Evolutionary conservation across 2,113 vertebrate species (phyloP).

Genomic region (Tragulus kanchil): DNA sequence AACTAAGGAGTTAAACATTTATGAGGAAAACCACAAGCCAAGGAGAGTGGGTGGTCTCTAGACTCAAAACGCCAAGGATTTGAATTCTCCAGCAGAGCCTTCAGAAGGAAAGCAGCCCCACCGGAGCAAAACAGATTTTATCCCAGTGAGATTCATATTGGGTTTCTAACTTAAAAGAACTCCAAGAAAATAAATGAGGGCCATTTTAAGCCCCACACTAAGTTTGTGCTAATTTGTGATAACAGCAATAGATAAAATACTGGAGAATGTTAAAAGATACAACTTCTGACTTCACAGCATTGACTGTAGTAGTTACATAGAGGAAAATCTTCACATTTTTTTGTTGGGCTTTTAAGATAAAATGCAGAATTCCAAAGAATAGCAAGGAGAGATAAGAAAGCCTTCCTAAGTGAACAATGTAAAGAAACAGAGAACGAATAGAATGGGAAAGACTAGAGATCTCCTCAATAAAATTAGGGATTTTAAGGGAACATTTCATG

Average conservation of each 20-base stretch:
- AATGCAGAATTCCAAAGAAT: background rate
- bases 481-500: too few species aligned
- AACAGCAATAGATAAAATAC: background rate
- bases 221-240: background rate
- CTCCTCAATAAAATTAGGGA: too few species aligned
- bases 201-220: background rate
- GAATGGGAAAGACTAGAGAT: too few species aligned
- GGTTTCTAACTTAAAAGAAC: background rate
- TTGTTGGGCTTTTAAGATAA: background rate
- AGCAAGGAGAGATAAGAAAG: too few species aligned
- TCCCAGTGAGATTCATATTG: background rate
- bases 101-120: background rate
- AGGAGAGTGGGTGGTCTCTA: background rate
- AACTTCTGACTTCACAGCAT: background rate
- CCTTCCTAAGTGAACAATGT: too few species aligned
- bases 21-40: background rate
- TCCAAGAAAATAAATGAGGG: background rate
- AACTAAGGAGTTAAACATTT: background rate
- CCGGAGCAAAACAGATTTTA: background rate
- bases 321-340: background rate
- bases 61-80: background rate
- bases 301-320: background rate
- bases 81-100: background rate
- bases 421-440: too few species aligned
- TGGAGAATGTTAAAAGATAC: background rate